phyloP scores from a whole-genome alignment of 2,888 invertebrate genomes.

The Phymatocera aterrima region DNA sequence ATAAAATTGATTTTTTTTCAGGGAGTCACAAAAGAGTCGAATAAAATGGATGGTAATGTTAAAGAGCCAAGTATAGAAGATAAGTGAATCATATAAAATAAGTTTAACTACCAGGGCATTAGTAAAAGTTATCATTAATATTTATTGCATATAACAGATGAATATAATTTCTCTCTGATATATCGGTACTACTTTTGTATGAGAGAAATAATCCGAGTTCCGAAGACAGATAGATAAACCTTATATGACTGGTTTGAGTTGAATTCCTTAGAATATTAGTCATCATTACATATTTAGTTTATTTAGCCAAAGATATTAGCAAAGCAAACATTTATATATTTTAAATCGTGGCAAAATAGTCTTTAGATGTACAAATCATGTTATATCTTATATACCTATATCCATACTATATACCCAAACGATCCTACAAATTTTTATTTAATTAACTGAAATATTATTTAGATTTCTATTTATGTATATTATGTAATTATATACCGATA shows the following conservation, averaged over 20 bases:
- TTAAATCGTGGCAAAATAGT: constrained; percentile 43
- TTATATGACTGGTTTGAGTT: constrained; percentile 24
- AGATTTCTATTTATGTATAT: constrained; percentile 59
- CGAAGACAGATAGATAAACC: background rate
- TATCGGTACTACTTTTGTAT: background rate
- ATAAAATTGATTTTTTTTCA: constrained; percentile 46
- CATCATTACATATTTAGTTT: constrained; percentile 50
- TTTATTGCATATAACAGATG: no score
- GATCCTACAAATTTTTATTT: background rate
- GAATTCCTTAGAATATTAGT: constrained; percentile 40
- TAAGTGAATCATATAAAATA: constrained; percentile 32
- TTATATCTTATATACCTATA: background rate
- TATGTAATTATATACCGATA: no score
- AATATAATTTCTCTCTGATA: constrained; percentile 19
- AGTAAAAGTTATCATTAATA: constrained; percentile 39
- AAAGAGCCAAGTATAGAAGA: constrained; percentile 49
- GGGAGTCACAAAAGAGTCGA: constrained; percentile 62
- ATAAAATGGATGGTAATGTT: constrained; percentile 52
- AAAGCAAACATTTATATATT: constrained; percentile 43
- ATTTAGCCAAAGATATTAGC: constrained; percentile 67
- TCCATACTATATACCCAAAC: no score
- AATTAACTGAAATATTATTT: constrained; percentile 43
- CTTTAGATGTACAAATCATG: constrained; percentile 38
- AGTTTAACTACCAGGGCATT: constrained; percentile 35
- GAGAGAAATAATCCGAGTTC: background rate